A percentile compares a stretch with the other conserved stretches of the same genome.
Evolutionary conservation across 2,888 invertebrate genomes (phyloP).

Genomic region (Drosophila diplacantha): DNA sequence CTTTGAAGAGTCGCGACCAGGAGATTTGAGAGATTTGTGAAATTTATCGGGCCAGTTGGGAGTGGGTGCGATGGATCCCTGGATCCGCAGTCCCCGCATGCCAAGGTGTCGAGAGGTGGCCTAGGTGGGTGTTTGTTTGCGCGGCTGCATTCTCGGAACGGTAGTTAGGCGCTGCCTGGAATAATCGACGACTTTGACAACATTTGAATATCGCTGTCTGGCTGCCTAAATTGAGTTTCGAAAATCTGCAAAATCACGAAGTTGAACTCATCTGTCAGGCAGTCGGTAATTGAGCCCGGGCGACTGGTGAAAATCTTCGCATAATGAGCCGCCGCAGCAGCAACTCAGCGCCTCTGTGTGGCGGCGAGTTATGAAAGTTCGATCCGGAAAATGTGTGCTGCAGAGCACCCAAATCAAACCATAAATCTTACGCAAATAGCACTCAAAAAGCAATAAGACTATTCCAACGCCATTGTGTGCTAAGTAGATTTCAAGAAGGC

Average conservation of each 20-base stretch:
- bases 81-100: background rate
- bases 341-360: background rate
- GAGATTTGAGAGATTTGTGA: slow-evolving; percentile 71
- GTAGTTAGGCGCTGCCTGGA: slow-evolving; percentile 62
- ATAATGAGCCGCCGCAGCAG: slow-evolving; percentile 31
- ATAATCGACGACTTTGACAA: slow-evolving; percentile 70
- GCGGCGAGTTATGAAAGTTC: slow-evolving; percentile 21
- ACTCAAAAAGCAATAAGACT: slow-evolving; percentile 75
- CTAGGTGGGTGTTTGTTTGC: slow-evolving; percentile 27
- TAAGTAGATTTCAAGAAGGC: slow-evolving; percentile 76
- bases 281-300: slow-evolving; percentile 61
- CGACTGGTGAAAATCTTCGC: slow-evolving; percentile 24
- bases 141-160: slow-evolving; percentile 58
- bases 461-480: slow-evolving; percentile 76
- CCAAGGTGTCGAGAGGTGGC: slow-evolving; percentile 34
- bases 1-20: slow-evolving; percentile 46
- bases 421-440: slow-evolving; percentile 70
- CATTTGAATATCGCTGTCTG: slow-evolving; percentile 65
- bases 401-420: slow-evolving; percentile 54
- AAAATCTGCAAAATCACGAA: slow-evolving; percentile 65
- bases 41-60: slow-evolving; percentile 71
- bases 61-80: slow-evolving; percentile 21
- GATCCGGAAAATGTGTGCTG: slow-evolving; percentile 8
- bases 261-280: slow-evolving; percentile 68
- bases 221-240: slow-evolving; percentile 40